These are phyloP conservation scores for Amiota minor DNA, from an alignment of 2,888 invertebrate species.

Conservation along the genomic window DNA sequence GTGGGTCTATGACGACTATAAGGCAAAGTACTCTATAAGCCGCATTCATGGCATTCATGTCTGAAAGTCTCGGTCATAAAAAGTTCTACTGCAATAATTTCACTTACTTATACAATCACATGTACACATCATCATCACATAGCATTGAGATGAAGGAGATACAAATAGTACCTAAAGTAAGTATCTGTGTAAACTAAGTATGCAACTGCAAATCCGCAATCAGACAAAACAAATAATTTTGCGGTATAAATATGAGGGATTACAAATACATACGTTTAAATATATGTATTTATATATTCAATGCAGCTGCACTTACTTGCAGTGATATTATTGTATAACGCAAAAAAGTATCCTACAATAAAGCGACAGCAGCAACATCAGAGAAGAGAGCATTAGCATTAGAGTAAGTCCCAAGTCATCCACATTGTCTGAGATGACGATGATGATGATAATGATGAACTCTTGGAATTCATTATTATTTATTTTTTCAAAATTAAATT, in stretches of 20 bases:
- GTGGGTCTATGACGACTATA: slow-evolving; percentile 36
- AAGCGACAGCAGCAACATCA: not conserved
- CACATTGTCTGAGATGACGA: no score
- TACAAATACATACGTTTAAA: slow-evolving; percentile 1
- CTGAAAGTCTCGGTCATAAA: slow-evolving; percentile 31
- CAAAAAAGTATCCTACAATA: slow-evolving; percentile 22
- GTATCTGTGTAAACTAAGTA: slow-evolving; percentile 63
- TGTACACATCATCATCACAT: not conserved
- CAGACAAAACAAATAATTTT: slow-evolving; percentile 73
- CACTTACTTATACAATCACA: slow-evolving; percentile 15
- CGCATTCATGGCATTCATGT: slow-evolving; percentile 22
- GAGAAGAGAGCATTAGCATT: not conserved
- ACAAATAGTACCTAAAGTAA: slow-evolving; percentile 27
- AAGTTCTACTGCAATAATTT: slow-evolving; percentile 29
- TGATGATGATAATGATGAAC: no score
- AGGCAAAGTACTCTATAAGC: slow-evolving; percentile 46
- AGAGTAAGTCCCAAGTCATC: no score
- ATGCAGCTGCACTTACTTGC: not conserved
- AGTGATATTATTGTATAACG: not conserved
- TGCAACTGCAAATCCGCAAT: slow-evolving; percentile 73
- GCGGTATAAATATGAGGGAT: slow-evolving; percentile 39
- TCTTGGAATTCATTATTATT: not conserved
- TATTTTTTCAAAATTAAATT: slow-evolving; percentile 15
- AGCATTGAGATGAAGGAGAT: not conserved
- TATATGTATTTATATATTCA: slow-evolving; percentile 4